These are phyloP conservation scores for Distichodus sexfasciatus DNA, from an alignment of 2,797 vertebrate genomes.

Conservation along the genomic window DNA sequence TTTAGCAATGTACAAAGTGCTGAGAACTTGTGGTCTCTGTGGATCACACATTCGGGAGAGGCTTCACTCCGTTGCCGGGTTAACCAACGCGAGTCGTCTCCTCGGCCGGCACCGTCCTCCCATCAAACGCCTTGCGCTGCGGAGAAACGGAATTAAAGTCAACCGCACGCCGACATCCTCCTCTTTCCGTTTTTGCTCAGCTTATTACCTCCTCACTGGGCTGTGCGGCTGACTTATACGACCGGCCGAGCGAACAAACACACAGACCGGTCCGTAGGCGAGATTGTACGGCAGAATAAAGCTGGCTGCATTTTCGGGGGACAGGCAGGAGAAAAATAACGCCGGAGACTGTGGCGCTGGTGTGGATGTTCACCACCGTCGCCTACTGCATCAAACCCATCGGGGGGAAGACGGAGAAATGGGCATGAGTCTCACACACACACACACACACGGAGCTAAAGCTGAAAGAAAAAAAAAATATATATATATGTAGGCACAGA, in stretches of 20 bases:
- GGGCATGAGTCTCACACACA: neutral
- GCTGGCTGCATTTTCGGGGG: neutral
- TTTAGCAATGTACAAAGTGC: too few species aligned
- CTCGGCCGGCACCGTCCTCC: too few species aligned
- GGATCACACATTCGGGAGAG: too few species aligned
- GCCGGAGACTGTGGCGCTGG: conserved; percentile 13
- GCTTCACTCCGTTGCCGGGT: too few species aligned
- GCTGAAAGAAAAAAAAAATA: conserved; percentile 24
- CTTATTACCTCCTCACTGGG: neutral
- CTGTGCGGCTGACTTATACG: conserved; percentile 6
- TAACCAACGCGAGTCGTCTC: too few species aligned
- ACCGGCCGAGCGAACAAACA: too few species aligned
- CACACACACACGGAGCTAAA: neutral
- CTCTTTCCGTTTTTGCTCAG: neutral
- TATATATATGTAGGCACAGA: conserved; percentile 17
- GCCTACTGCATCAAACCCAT: conserved; percentile 22
- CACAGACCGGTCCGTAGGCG: conserved; percentile 12
- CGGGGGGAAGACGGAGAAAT: neutral
- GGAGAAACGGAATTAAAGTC: conserved; percentile 9
- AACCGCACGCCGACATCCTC: neutral
- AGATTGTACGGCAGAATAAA: conserved; percentile 1
- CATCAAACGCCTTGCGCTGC: too few species aligned
- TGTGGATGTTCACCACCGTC: neutral
- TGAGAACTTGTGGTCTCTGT: too few species aligned
- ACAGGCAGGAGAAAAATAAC: neutral